Evolutionary conservation across 2,888 invertebrate species (phyloP).

Genomic region (Resseliella maxima): DNA sequence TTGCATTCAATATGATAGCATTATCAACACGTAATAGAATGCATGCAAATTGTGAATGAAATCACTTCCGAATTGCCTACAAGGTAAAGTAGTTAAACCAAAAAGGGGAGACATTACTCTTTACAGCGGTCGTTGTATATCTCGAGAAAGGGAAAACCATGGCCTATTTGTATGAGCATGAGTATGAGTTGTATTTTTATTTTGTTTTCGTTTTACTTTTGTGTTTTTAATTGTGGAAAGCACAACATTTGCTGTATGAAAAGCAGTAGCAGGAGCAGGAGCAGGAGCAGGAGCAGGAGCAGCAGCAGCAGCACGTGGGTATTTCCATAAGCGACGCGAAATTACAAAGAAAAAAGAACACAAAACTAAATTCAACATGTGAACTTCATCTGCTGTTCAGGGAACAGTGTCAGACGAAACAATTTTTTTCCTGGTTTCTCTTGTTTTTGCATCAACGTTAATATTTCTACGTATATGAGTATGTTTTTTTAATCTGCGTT

Average conservation of each 20-base stretch:
- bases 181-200: too few species aligned
- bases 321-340: not conserved
- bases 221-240: not conserved
- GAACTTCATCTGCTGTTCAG: not conserved
- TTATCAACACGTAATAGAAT: slow-evolving; percentile 18
- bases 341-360: not conserved
- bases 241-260: not conserved
- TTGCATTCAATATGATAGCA: not conserved
- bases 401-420: not conserved
- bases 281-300: too few species aligned
- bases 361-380: not conserved
- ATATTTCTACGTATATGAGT: not conserved
- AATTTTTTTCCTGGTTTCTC: not conserved
- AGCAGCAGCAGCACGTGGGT: not conserved
- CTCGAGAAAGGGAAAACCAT: not conserved
- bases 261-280: too few species aligned
- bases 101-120: not conserved
- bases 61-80: slow-evolving; percentile 49
- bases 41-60: slow-evolving; percentile 47
- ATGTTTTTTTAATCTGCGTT: not conserved
- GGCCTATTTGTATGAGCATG: not conserved
- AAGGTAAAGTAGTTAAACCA: not conserved
- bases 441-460: not conserved
- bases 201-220: too few species aligned
- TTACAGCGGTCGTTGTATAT: not conserved